Base-by-base conservation (phyloP, 2,888 invertebrate species). In the Polietes domitor region DNA sequence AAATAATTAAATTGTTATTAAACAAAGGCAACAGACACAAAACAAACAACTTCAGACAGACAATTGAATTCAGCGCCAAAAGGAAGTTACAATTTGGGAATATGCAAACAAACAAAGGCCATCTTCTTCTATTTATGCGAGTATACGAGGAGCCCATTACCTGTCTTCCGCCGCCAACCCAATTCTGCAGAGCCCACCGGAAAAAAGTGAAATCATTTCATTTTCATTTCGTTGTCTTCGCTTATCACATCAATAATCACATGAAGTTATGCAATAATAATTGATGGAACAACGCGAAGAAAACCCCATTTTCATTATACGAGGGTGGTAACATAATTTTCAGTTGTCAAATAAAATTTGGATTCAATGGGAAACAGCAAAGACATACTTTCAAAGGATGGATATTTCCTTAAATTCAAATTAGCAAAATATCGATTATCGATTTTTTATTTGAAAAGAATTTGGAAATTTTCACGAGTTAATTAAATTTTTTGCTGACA, bases 1-100 rank as follows among this genome's bases (percentile, higher is more conserved):
- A 75, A 80, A 71, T 71, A 71, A 80, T 75, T 75, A 75, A 41
- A 50, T 68, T 70, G 58, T 37, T 79, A 37, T 61, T 21, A 53
- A 63, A 63, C 43, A n/a, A 7, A 32, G n/a, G 21, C 17, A 1
- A 17, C 24, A 24, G 19, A 19, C 26, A 53, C 12, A 63, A 47
- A 28, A n/a, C 12, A 43, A 15, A 58, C 6, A 17, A 43, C 43
- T 37, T 26, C n/a, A 53, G 24, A 15, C 24, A 37, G 12, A 21
- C 17, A 43, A 70, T 47, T 58, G 55, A 41, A 37, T 17, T 50
- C 17, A n/a, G 47, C 43, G 21, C 21, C 21, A 43, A 24, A 47
- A 24, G 28, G 47, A 41, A 47, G 50, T 70, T 26, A 15, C 10
- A 58, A 58, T 58, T 26, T 26, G 12, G 2, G 10, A 24, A 58